Evolutionary conservation across 2,797 vertebrate species (phyloP), one percentile per base, ranked within the genome.

Genomic region (Hemitrygon akajei): DNA sequence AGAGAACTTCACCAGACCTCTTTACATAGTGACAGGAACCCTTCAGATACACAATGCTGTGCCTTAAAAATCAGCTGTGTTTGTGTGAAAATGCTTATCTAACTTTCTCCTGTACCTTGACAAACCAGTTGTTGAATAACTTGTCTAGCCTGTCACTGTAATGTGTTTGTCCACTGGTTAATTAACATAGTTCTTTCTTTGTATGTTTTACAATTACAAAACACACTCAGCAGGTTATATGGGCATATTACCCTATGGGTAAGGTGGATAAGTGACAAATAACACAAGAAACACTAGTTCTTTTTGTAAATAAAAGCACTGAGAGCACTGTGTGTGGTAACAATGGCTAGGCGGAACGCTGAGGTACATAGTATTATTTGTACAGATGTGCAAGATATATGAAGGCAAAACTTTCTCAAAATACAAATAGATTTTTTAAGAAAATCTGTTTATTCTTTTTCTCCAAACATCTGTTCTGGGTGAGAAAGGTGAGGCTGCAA

Each of bases 171-270:
- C 81, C 82, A 71, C 96, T 96, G 96, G 95, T 95, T 95, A 95
- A 97, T 98, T 99, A 99, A 99, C 98, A 98, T 97, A 98, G 98
- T 97, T 97, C 97, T 98, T 94, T 95, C 96, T 96, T 98, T 98
- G 98, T 99, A 98, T 58, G 66, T 92, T 73, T 92, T 92, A 71
- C 71, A 75, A 93, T 98, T 98, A 98, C 98, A 98, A 97, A 98
- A 98, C 97, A 96, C 98, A 98, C 97, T 98, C 97, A 97, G 95
- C 97, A 97, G 97, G 97, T 98, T 98, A 97, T 97, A 97, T 98
- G 98, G 98, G 98, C 98, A 97, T 99, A 98, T 99, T 99, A 98
- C 99, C 99, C 99, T 99, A 98, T 99, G 99, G 98, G 99, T 99
- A 99, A 99, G 98, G 98, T 98, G 98, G 96, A 98, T 97, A 98